These are phyloP conservation scores for Poeciliopsis infans DNA, from an alignment of 2,797 vertebrate genomes.

Conservation along the genomic window DNA sequence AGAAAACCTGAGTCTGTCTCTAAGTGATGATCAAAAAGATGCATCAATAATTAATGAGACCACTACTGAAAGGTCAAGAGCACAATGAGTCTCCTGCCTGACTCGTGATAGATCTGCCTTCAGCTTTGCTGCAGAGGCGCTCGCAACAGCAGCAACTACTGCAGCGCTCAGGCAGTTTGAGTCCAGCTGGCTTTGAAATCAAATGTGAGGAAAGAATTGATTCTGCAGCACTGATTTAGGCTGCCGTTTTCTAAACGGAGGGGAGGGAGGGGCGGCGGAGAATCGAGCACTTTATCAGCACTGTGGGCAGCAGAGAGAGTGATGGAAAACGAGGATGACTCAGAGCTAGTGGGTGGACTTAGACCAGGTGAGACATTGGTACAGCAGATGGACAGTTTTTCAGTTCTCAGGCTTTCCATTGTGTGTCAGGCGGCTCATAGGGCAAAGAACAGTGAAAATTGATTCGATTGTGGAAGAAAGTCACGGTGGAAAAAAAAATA, in stretches of 20 bases:
- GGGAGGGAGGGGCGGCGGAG: slow-evolving; percentile 13
- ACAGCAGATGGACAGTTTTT: slow-evolving; percentile 69
- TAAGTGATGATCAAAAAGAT: slow-evolving; percentile 56
- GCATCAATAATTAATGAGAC: slow-evolving; percentile 71
- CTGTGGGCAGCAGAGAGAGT: slow-evolving; percentile 68
- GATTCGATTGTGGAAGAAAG: slow-evolving; percentile 29
- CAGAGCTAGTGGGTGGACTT: slow-evolving; percentile 73
- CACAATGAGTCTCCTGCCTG: slow-evolving; percentile 43
- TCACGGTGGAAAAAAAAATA: background rate
- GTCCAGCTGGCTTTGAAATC: slow-evolving; percentile 64
- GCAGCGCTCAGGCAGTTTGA: slow-evolving; percentile 47
- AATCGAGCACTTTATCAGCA: slow-evolving; percentile 59
- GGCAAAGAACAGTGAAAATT: slow-evolving; percentile 48
- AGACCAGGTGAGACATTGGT: slow-evolving; percentile 73
- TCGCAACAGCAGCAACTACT: slow-evolving; percentile 39
- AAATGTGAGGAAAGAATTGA: slow-evolving; percentile 58
- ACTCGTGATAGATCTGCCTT: slow-evolving; percentile 49
- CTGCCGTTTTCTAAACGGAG: slow-evolving; percentile 21
- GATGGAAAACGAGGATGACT: slow-evolving; percentile 66
- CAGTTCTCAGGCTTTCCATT: slow-evolving; percentile 50
- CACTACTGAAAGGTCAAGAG: slow-evolving; percentile 65
- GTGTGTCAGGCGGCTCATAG: slow-evolving; percentile 44
- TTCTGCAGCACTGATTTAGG: slow-evolving; percentile 57
- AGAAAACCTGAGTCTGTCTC: slow-evolving; percentile 39
- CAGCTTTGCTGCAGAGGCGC: slow-evolving; percentile 52